Evolutionary conservation across 2,888 invertebrate species (phyloP).

Genomic region (Melinaea marsaeus): DNA sequence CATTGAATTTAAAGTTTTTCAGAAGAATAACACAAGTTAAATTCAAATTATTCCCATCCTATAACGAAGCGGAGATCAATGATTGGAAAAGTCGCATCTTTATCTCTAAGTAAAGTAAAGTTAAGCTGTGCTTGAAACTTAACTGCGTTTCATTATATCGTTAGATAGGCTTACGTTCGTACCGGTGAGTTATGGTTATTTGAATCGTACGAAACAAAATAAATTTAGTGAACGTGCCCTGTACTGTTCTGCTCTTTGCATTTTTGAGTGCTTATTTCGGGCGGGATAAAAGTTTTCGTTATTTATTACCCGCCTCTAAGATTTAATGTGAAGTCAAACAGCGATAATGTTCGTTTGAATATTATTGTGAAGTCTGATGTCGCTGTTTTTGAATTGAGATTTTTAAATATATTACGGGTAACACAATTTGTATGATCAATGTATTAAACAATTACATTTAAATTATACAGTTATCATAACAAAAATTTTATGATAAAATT

Average conservation of each 20-base stretch:
- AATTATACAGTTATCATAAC: no score
- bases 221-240: slow-evolving; percentile 78
- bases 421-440: slow-evolving; percentile 15
- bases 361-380: slow-evolving; percentile 52
- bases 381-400: slow-evolving; percentile 19
- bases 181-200: slow-evolving; percentile 76
- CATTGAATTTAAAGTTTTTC: not conserved
- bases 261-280: slow-evolving; percentile 79
- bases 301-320: slow-evolving; percentile 73
- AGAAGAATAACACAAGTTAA: not conserved
- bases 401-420: slow-evolving; percentile 17
- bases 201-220: slow-evolving; percentile 78
- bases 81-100: slow-evolving; percentile 72
- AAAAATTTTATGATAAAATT: no score
- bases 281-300: slow-evolving; percentile 76
- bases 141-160: slow-evolving; percentile 76
- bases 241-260: slow-evolving; percentile 77
- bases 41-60: slow-evolving; percentile 15
- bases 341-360: slow-evolving; percentile 74
- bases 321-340: slow-evolving; percentile 78
- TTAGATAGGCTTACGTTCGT: slow-evolving; percentile 72
- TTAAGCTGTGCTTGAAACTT: slow-evolving; percentile 67
- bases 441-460: not conserved
- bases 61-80: slow-evolving; percentile 58
- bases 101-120: slow-evolving; percentile 66